Evolutionary conservation across 2,797 vertebrate genomes (phyloP).

Genomic region (Megaceryle alcyon): DNA sequence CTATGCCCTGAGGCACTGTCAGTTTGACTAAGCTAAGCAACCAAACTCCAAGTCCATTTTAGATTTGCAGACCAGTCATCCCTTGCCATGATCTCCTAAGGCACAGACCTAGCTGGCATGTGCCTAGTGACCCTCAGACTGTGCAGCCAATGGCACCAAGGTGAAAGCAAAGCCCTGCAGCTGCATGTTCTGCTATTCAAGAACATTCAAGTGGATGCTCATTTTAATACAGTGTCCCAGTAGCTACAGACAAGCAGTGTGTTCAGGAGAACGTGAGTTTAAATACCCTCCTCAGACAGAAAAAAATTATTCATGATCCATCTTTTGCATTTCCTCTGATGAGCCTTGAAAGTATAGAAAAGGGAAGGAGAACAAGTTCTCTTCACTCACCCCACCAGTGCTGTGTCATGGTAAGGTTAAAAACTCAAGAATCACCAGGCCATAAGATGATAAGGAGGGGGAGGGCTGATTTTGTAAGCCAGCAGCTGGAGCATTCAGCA

Average conservation of each 20-base stretch:
- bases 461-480: background rate
- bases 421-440: background rate
- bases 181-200: background rate
- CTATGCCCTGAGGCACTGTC: background rate
- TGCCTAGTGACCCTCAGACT: background rate
- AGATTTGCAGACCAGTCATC: background rate
- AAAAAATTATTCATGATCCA: background rate
- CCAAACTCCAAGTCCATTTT: background rate
- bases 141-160: background rate
- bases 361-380: background rate
- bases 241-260: background rate
- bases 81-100: background rate
- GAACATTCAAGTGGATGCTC: background rate
- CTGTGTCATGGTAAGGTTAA: background rate
- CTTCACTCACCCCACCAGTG: background rate
- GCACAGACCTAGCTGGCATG: background rate
- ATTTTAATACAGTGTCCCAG: background rate
- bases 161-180: background rate
- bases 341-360: background rate
- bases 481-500: background rate
- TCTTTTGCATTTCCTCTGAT: background rate
- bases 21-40: background rate
- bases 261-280: background rate
- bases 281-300: background rate
- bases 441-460: background rate